Evolutionary conservation across 2,113 vertebrate genomes (phyloP).

Genomic region (Carlito syrichta): DNA sequence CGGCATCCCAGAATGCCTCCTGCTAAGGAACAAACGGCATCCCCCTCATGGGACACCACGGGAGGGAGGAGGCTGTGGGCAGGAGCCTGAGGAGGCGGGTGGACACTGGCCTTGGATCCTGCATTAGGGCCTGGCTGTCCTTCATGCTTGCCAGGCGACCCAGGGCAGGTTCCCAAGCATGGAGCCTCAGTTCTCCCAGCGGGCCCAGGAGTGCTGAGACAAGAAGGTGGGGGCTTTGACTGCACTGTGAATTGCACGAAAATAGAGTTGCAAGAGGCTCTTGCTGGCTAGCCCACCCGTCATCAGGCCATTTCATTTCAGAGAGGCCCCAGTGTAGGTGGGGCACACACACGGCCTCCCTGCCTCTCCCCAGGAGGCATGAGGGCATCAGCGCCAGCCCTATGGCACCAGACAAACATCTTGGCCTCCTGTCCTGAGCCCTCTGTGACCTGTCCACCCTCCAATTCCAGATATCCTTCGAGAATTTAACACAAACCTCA

Average conservation of each 20-base stretch:
- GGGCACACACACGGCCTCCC: not conserved
- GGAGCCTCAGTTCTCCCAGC: not conserved
- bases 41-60: fast-evolving
- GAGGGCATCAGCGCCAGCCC: fast-evolving
- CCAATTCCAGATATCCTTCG: conserved; percentile 89
- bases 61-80: not conserved
- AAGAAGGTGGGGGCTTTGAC: not conserved
- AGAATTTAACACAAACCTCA: conserved; percentile 83
- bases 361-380: not conserved
- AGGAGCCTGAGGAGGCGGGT: not conserved
- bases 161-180: not conserved
- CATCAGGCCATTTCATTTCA: not conserved
- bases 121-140: too few relatives aligned
- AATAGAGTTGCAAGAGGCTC: too few relatives aligned
- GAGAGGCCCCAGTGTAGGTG: not conserved
- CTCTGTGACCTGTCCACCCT: not conserved
- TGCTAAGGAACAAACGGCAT: not conserved
- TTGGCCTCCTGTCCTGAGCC: not conserved
- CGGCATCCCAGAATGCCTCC: not conserved
- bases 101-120: too few relatives aligned
- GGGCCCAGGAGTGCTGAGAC: not conserved
- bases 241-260: not conserved
- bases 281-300: not conserved
- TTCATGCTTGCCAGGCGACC: not conserved
- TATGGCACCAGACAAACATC: not conserved